Evolutionary conservation across 2,888 invertebrate genomes (phyloP), one percentile per base, ranked within the genome.

Genomic region (Chrysina gloriosa): DNA sequence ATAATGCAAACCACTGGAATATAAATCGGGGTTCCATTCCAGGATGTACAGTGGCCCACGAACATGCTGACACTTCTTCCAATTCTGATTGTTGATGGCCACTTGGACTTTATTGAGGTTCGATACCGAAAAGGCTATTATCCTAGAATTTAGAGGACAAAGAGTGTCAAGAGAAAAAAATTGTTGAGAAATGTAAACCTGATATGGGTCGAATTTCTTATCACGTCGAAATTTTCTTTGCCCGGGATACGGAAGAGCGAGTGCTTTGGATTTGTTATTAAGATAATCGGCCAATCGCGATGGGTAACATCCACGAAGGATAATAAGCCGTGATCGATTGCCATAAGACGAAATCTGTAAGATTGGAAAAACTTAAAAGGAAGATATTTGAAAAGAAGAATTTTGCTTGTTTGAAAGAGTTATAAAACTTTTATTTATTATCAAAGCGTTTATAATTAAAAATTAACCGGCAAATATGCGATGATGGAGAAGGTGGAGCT

Each of bases 211-310:
- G 95, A 96, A 63, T 87, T 84, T 66, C 82, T 77, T 56, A 93
- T 88, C 72, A 88, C 84, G 68, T 88, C 82, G 47, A 90, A 76
- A 36, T 94, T 92, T 82, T 96, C 95, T 76, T 90, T 89, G 2
- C 86, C 84, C 1, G 92, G 90, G 84, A 94, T 89, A 48, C 86
- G 79, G 80, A 90, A 94, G 70, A 89, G 84, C 25, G 93, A 91
- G 83, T 94, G 87, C 84, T 96, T 96, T n/a, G 97, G 97, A 85
- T 96, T 96, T 50, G 96, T 96, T 14, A 96, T 87, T 72, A 97
- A 83, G 45, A 91, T 86, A 23, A 94, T 84, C 5, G 96, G 96
- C 95, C 95, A 96, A 11, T 87, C 84, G 71, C 89, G 86, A 79
- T 93, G 90, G 72, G 85, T 85, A 61, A 92, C 85, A 82, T 96